Percentiles rank a stretch among this genome's conserved stretches.
Conservation (phyloP, 1,140 invertebrate species). For the Diorhabda sublineata region DNA sequence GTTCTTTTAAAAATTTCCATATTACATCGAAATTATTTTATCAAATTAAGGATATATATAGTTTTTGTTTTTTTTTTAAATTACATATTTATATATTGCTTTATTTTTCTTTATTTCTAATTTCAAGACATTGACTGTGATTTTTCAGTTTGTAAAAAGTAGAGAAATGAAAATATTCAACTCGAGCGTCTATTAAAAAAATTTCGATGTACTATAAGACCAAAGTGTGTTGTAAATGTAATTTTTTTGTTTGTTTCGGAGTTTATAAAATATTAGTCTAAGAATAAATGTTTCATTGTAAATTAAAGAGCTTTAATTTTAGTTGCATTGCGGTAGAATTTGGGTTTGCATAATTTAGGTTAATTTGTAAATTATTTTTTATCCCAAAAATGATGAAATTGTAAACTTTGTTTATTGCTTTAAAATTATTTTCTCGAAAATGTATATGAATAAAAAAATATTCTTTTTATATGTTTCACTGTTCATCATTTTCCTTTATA, state of each 20-base stretch:
- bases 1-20: not conserved
- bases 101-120: no score
- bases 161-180: not conserved
- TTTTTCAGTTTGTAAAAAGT: no score
- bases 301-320: slow-evolving; percentile 18
- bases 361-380: slow-evolving; percentile 17
- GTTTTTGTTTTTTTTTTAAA: no score
- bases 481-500: no score
- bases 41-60: not conserved
- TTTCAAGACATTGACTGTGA: no score
- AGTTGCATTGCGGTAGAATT: slow-evolving; percentile 9
- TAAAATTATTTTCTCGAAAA: not conserved
- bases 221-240: slow-evolving; percentile 13
- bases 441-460: slow-evolving; percentile 5
- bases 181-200: not conserved
- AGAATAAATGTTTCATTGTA: slow-evolving; percentile 13
- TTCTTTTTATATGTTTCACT: not conserved
- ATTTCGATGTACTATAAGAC: slow-evolving; percentile 5
- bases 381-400: slow-evolving; percentile 1
- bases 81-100: no score
- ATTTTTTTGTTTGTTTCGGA: slow-evolving; percentile 7
- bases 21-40: slow-evolving; percentile 19
- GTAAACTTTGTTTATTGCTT: not conserved
- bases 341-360: slow-evolving; percentile 13
- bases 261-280: slow-evolving; percentile 10